These are phyloP conservation scores for Thumatha senex DNA, from an alignment of 2,888 invertebrate genomes.

Conservation along the genomic window DNA sequence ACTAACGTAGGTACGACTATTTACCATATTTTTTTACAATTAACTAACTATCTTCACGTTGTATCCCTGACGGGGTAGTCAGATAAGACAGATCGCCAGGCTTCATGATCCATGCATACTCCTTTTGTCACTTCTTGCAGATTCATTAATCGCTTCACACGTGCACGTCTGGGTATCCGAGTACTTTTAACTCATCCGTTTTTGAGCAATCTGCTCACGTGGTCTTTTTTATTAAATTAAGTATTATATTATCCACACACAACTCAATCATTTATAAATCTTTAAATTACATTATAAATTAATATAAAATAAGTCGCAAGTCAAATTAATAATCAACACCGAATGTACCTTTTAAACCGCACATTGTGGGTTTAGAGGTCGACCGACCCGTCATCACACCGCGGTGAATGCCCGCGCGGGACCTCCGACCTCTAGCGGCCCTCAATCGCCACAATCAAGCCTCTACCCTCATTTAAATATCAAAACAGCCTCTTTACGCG, in stretches of 20 bases:
- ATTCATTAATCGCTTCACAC: too few relatives aligned
- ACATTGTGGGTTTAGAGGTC: constrained; percentile 2
- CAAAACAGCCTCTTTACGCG: constrained; percentile 74
- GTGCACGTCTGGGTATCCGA: too few relatives aligned
- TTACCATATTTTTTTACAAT: too few relatives aligned
- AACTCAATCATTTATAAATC: neutral
- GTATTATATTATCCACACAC: neutral
- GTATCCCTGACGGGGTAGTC: too few relatives aligned
- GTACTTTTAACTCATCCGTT: too few relatives aligned
- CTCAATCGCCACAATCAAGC: constrained; percentile 71
- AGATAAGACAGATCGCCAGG: too few relatives aligned
- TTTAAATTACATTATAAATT: neutral
- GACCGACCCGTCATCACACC: neutral
- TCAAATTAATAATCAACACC: neutral
- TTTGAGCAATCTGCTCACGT: too few relatives aligned
- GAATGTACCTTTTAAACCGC: constrained; percentile 7
- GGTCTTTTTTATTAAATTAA: too few relatives aligned
- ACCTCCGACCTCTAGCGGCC: constrained; percentile 37
- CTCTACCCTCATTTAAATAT: constrained; percentile 80
- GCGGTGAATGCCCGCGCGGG: constrained; percentile 5
- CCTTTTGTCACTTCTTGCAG: too few relatives aligned
- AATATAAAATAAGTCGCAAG: neutral
- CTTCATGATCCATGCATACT: too few relatives aligned
- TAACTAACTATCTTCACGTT: too few relatives aligned
- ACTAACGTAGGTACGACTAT: too few relatives aligned